A percentile compares a stretch with the other conserved stretches of the same genome.
These are phyloP conservation scores for Zalophus californianus DNA, from an alignment of 2,797 vertebrate species.

Conservation along the genomic window DNA sequence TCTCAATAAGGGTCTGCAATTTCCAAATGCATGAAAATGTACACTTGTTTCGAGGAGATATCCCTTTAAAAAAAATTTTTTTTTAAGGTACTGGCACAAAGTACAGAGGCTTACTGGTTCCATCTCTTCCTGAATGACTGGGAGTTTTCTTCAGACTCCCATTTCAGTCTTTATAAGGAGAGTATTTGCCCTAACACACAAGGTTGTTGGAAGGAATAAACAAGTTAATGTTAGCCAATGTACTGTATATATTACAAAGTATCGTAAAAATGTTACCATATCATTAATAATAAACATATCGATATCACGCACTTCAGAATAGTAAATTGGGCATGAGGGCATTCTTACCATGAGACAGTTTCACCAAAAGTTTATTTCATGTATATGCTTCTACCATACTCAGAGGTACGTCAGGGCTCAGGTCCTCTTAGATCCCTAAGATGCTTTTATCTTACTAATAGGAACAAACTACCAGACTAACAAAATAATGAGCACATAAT, in stretches of 20 bases:
- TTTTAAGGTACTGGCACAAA: not conserved
- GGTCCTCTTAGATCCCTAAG: conserved; percentile 28
- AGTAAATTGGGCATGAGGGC: not conserved
- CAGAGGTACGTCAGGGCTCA: not conserved
- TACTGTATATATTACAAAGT: not conserved
- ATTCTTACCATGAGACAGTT: not conserved
- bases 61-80: not conserved
- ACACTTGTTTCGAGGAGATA: not conserved
- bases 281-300: conserved; percentile 36
- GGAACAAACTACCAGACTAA: conserved; percentile 23
- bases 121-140: not conserved
- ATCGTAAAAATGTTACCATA: not conserved
- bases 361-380: conserved; percentile 29
- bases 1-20: not conserved
- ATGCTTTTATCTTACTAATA: conserved; percentile 30
- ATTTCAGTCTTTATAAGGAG: not conserved
- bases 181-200: conserved; percentile 4
- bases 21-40: conserved; percentile 2
- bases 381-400: not conserved
- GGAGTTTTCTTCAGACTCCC: not conserved
- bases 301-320: not conserved
- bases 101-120: not conserved
- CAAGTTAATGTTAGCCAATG: not conserved
- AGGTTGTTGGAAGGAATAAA: conserved; percentile 35
- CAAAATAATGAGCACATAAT: conserved; percentile 32